Evolutionary conservation across 2,888 invertebrate genomes (phyloP), one percentile per base, ranked within the genome.

Genomic region (Lasioglossum morio): DNA sequence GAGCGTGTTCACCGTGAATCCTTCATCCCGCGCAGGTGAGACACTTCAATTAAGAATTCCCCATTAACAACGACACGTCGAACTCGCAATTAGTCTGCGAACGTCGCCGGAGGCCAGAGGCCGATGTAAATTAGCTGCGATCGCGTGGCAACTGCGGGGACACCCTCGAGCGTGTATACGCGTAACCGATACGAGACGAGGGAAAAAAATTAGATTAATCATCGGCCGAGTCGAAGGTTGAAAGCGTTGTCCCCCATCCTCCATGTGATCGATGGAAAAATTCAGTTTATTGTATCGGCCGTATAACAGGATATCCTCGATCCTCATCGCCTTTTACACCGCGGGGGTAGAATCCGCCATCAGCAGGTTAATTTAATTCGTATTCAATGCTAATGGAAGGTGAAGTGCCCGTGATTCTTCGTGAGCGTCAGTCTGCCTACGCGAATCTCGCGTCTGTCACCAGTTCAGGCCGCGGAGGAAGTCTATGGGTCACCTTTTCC

Each of bases 361-460:
- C 88, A 77, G 85, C 86, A 88, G 89, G 89, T 90, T 89, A 91
- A 90, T 91, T 90, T 85, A 79, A 90, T 89, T 89, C 90, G 77
- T 80, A 90, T 90, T 90, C 91, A 90, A 90, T 90, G 90, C 90
- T 90, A 90, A 90, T 90, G 82, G 81, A 84, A 87, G 88, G 89
- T 86, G 87, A 91, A 88, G 85, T 86, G 85, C 84, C 77, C 85
- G 87, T 85, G 89, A 89, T 91, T 86, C 89, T 89, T 84, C 82
- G 75, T 81, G 79, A 72, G 76, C 82, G 84, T 88, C 82, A 77
- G n/a, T 19, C 89, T 79, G 46, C 90, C 90, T 91, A 90, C 90
- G 91, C 91, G 79, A 72, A 72, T 60, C 72, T 63, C 72, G 46
- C 46, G 81, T 77, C 73, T 48, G 23, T 79, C 76, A 34, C 72